Conservation (phyloP, 2,888 invertebrate species). For the Dynastes tityus region DNA sequence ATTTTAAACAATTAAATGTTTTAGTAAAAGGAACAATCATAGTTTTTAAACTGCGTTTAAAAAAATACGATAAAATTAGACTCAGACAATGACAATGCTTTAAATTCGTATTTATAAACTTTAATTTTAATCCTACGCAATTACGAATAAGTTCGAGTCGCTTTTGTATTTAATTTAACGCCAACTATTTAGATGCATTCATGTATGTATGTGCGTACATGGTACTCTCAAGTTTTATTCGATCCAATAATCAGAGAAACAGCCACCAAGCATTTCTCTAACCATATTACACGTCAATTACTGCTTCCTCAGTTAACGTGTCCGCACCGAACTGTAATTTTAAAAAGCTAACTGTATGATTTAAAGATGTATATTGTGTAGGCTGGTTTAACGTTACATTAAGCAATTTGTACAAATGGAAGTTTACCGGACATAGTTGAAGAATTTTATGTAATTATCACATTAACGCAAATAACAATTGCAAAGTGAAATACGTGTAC, state of each 20-base stretch:
- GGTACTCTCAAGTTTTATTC: slow-evolving; percentile 1
- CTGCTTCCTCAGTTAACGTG: slow-evolving; percentile 24
- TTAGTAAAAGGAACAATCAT: background rate
- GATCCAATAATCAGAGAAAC: slow-evolving; percentile 4
- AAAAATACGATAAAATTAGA: background rate
- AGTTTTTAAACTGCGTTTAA: slow-evolving; percentile 12
- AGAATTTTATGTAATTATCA: slow-evolving; percentile 31
- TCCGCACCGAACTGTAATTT: slow-evolving; percentile 5
- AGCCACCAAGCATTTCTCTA: slow-evolving; percentile 10
- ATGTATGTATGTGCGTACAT: background rate
- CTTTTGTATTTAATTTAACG: too few relatives aligned
- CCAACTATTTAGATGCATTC: too few relatives aligned
- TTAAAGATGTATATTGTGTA: slow-evolving; percentile 20
- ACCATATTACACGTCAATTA: slow-evolving; percentile 28
- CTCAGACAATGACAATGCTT: too few relatives aligned
- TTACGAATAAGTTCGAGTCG: background rate
- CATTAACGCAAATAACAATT: slow-evolving; percentile 14
- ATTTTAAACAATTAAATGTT: slow-evolving; percentile 10
- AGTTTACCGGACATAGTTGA: slow-evolving; percentile 14
- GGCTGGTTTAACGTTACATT: slow-evolving; percentile 2
- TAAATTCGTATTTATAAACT: too few relatives aligned
- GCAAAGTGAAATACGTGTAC: slow-evolving; percentile 9
- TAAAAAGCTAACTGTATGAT: slow-evolving; percentile 24
- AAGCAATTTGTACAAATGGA: slow-evolving; percentile 23
- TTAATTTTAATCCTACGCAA: background rate